These are phyloP conservation scores for Mantis religiosa DNA, from an alignment of 2,888 invertebrate species.

Conservation along the genomic window DNA sequence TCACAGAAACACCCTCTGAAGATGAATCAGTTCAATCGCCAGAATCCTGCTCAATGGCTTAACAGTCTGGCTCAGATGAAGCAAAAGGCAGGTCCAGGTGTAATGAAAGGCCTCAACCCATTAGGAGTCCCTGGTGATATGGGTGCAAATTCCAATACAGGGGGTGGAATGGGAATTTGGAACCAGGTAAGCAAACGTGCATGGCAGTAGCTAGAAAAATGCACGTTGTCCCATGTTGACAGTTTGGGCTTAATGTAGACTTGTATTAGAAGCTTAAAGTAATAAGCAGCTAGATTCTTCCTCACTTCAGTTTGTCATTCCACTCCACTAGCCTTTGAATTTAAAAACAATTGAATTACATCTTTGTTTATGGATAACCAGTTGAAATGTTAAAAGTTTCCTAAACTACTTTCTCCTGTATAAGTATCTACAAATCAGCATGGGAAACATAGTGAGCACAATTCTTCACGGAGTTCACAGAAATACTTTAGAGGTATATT, in stretches of 20 bases:
- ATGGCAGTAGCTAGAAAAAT: slow-evolving; percentile 6
- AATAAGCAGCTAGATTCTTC: no score
- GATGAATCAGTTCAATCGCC: slow-evolving; percentile 80
- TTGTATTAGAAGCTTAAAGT: background rate
- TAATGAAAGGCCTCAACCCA: slow-evolving; percentile 27
- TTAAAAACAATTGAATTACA: no score
- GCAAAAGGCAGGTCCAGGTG: slow-evolving; percentile 54
- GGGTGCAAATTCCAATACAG: slow-evolving; percentile 33
- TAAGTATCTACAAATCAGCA: no score
- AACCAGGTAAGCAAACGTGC: slow-evolving; percentile 27
- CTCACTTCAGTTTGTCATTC: background rate
- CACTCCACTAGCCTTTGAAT: background rate
- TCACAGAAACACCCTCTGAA: slow-evolving; percentile 86
- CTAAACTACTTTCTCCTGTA: no score
- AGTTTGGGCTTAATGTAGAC: background rate
- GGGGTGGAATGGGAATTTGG: slow-evolving; percentile 36
- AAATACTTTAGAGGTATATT: no score
- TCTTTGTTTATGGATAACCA: no score
- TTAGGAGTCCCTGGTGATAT: slow-evolving; percentile 28
- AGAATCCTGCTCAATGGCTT: slow-evolving; percentile 76
- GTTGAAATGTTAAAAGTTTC: no score
- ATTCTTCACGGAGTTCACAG: no score
- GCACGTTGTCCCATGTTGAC: background rate
- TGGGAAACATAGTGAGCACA: no score
- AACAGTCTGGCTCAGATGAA: slow-evolving; percentile 74